These are phyloP conservation scores for Remorina albescens DNA, from an alignment of 2,797 vertebrate genomes.

Conservation along the genomic window DNA sequence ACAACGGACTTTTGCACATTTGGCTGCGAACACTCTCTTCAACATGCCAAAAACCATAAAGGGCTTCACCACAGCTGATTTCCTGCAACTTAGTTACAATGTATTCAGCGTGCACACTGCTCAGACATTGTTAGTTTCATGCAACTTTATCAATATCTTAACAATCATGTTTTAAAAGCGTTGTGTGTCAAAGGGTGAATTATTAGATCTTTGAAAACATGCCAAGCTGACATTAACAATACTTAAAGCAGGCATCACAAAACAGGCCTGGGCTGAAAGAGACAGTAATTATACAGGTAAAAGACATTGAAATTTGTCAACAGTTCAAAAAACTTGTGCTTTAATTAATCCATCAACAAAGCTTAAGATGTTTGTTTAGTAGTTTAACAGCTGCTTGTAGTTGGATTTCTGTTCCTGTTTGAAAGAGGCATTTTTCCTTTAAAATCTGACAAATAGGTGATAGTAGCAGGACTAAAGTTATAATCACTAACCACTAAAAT, in stretches of 20 bases:
- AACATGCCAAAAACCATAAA: slow-evolving; percentile 61
- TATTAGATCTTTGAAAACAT: slow-evolving; percentile 50
- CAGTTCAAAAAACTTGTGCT: not conserved
- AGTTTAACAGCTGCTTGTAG: not conserved
- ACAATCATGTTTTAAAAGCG: slow-evolving; percentile 60
- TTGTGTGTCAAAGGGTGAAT: slow-evolving; percentile 52
- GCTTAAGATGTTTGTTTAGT: not conserved
- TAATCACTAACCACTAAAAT: not conserved
- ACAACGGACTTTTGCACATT: slow-evolving; percentile 60
- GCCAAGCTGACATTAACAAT: slow-evolving; percentile 37
- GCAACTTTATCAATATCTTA: slow-evolving; percentile 69
- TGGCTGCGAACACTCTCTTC: slow-evolving; percentile 49
- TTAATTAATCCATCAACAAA: not conserved
- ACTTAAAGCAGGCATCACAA: slow-evolving; percentile 36
- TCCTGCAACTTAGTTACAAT: slow-evolving; percentile 68
- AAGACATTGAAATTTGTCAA: not conserved
- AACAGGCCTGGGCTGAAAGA: not conserved
- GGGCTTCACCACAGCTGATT: slow-evolving; percentile 73
- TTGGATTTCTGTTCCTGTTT: not conserved
- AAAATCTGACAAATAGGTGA: not conserved
- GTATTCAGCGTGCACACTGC: slow-evolving; percentile 59
- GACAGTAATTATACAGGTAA: not conserved
- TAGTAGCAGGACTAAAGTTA: not conserved
- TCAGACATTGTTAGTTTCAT: slow-evolving; percentile 71
- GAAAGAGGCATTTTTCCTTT: not conserved